Conservation (phyloP, 1,140 invertebrate species). For the Eubasilissa regina region DNA sequence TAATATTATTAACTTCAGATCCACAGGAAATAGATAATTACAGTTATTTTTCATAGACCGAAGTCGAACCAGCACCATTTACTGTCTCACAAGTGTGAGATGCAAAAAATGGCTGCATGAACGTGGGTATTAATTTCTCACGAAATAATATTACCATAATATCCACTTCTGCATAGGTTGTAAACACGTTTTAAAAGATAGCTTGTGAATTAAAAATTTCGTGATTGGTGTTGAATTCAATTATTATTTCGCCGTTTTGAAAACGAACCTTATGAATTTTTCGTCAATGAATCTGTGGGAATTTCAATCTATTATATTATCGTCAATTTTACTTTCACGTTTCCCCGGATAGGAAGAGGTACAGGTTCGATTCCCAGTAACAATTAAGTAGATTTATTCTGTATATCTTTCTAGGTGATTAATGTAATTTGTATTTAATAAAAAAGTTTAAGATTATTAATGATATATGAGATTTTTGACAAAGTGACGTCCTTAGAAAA, state of each 20-base stretch:
- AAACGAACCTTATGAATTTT: too few relatives aligned
- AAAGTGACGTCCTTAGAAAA: too few relatives aligned
- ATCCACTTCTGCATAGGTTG: slow-evolving; percentile 46
- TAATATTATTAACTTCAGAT: slow-evolving; percentile 40
- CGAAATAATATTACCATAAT: slow-evolving; percentile 56
- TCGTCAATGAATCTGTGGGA: too few relatives aligned
- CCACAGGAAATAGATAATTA: slow-evolving; percentile 47
- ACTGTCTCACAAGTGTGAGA: slow-evolving; percentile 41
- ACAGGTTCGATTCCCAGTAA: too few relatives aligned
- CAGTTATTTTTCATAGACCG: slow-evolving; percentile 42
- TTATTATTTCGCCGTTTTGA: not conserved
- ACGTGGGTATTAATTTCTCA: slow-evolving; percentile 43
- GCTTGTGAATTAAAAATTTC: slow-evolving; percentile 43
- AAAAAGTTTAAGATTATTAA: too few relatives aligned
- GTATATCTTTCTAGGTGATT: too few relatives aligned
- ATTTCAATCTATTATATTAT: too few relatives aligned
- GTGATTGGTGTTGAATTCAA: slow-evolving; percentile 49
- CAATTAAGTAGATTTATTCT: too few relatives aligned
- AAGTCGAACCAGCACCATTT: slow-evolving; percentile 10
- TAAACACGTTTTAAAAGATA: slow-evolving; percentile 48
- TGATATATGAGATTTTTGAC: too few relatives aligned
- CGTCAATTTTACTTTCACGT: too few relatives aligned
- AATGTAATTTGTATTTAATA: too few relatives aligned
- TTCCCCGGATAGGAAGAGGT: too few relatives aligned
- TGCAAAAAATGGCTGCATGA: slow-evolving; percentile 41